Conservation (phyloP, 2,113 vertebrate species). For the Raphicerus campestris region DNA sequence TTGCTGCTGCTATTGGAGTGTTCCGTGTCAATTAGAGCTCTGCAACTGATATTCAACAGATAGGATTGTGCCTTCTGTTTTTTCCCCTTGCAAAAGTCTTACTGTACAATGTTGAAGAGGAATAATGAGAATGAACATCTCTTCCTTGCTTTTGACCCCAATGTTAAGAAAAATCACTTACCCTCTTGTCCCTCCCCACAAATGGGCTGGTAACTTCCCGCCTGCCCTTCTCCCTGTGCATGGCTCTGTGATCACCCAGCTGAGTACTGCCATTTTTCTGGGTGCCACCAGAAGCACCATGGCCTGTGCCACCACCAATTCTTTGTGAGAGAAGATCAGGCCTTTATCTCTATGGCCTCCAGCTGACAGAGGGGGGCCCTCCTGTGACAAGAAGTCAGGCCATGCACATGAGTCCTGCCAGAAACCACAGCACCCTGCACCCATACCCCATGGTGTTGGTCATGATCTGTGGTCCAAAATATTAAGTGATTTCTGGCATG, state of each 20-base stretch:
- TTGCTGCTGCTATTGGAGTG: not conserved
- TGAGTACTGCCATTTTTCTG: not conserved
- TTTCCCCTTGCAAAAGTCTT: not conserved
- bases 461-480: too few relatives aligned
- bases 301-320: not conserved
- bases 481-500: not conserved
- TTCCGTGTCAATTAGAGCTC: not conserved
- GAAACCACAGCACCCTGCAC: not conserved
- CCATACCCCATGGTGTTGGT: accelerated
- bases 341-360: accelerated
- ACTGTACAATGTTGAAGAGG: not conserved
- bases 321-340: not conserved
- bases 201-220: not conserved
- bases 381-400: not conserved
- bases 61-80: not conserved
- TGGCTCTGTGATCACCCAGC: not conserved
- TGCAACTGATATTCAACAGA: not conserved
- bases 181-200: accelerated
- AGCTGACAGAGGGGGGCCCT: not conserved
- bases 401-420: not conserved
- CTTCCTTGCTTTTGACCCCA: not conserved
- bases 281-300: not conserved
- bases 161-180: not conserved
- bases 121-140: accelerated
- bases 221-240: not conserved